Evolutionary conservation across 37 sponge, comb jelly and placozoan species (phyloP).

Genomic region (Halichondria panicea): DNA sequence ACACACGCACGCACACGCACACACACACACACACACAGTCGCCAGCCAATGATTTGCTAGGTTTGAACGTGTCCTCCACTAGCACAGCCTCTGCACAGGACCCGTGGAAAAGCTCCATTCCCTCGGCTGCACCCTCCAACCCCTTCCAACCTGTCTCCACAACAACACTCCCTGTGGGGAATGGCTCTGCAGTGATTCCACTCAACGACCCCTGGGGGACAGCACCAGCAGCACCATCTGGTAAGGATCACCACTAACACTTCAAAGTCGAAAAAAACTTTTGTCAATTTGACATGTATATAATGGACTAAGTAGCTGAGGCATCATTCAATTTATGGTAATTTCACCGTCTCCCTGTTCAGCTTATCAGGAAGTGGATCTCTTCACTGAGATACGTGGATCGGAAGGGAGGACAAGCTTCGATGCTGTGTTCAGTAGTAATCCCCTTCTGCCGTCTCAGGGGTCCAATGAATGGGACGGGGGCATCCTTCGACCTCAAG

Average conservation of each 20-base stretch:
- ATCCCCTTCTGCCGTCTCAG: not conserved
- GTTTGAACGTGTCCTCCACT: not conserved
- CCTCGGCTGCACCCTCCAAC: not conserved
- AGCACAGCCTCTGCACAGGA: not conserved
- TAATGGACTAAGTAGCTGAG: constrained; percentile 7
- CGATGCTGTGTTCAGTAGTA: constrained; percentile 32
- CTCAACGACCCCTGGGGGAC: constrained; percentile 10
- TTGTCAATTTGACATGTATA: not conserved
- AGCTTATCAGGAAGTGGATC: constrained; percentile 66
- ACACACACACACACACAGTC: not conserved
- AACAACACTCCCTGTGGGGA: not conserved
- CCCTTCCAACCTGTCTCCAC: constrained; percentile 12
- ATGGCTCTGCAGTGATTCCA: not conserved
- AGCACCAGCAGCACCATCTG: too few relatives aligned
- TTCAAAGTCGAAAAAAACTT: not conserved
- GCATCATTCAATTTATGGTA: not conserved
- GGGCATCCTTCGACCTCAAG: constrained; percentile 49
- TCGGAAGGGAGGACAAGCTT: constrained; percentile 28
- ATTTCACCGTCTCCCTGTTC: not conserved
- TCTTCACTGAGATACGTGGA: constrained; percentile 42
- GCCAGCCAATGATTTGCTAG: constrained; percentile 1
- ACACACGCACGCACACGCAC: too few relatives aligned
- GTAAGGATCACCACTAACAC: too few relatives aligned
- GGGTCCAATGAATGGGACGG: constrained; percentile 13
- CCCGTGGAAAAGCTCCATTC: constrained; percentile 16